Evolutionary conservation across 2,888 invertebrate species (phyloP).

Genomic region (Cheilosia soror): DNA sequence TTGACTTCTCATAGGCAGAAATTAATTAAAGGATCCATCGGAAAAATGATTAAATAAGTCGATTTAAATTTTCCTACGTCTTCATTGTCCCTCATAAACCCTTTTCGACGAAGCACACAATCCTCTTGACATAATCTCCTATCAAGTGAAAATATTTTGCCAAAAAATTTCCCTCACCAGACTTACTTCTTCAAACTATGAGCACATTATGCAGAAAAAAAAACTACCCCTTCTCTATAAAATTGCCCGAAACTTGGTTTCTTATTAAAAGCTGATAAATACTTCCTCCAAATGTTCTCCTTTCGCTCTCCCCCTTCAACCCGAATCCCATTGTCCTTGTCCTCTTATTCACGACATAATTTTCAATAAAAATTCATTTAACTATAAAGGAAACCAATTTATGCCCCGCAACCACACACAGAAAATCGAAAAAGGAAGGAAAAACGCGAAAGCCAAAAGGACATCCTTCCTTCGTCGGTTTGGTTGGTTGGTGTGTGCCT

Average conservation of each 20-base stretch:
- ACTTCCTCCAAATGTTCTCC: slow-evolving; percentile 32
- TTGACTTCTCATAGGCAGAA: too few species aligned
- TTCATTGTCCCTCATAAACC: neutral
- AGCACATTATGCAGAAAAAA: slow-evolving; percentile 42
- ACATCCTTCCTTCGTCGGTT: slow-evolving; percentile 8
- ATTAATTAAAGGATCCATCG: neutral
- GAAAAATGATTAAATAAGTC: neutral
- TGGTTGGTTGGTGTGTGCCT: slow-evolving; percentile 5
- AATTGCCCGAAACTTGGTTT: slow-evolving; percentile 31
- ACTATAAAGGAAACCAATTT: slow-evolving; percentile 64
- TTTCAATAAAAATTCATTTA: slow-evolving; percentile 72
- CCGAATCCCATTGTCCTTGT: neutral
- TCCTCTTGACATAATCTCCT: neutral
- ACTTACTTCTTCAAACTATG: slow-evolving; percentile 32
- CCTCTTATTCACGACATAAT: slow-evolving; percentile 43
- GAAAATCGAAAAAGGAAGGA: slow-evolving; percentile 15
- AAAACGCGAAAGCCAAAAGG: slow-evolving; percentile 40
- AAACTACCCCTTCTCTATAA: slow-evolving; percentile 17
- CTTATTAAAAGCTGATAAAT: slow-evolving; percentile 67
- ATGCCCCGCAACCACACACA: slow-evolving; percentile 31
- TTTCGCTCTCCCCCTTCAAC: neutral
- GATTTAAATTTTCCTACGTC: neutral
- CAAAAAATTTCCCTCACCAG: slow-evolving; percentile 48
- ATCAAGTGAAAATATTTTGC: slow-evolving; percentile 46
- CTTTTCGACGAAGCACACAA: neutral